phyloP scores from a whole-genome alignment of 2,888 invertebrate species.

The Dioctria linearis region DNA sequence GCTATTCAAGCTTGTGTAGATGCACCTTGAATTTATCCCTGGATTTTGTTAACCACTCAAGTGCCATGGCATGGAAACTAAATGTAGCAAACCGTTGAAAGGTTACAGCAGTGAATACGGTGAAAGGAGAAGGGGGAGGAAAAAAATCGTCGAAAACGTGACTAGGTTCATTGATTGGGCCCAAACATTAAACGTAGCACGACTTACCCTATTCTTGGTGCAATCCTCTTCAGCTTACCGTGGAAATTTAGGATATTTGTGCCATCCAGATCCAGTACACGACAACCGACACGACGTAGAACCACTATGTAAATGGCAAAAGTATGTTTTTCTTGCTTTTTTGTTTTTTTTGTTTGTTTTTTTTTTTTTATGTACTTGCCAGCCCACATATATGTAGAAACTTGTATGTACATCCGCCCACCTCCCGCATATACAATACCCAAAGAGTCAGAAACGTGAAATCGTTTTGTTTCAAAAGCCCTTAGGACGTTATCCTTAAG shows the following conservation, averaged over 20 bases:
- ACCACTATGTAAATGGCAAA: conserved; percentile 55
- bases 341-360: conserved; percentile 46
- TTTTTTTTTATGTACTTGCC: conserved; percentile 46
- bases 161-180: conserved; percentile 57
- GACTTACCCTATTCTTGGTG: conserved; percentile 28
- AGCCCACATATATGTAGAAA: neutral
- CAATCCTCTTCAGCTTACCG: conserved; percentile 28
- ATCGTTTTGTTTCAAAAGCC: conserved; percentile 47
- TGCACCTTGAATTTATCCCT: conserved; percentile 43
- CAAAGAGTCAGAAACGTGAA: conserved; percentile 18
- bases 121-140: neutral
- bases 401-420: neutral
- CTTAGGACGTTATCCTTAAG: conserved; percentile 41
- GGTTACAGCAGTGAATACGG: conserved; percentile 7
- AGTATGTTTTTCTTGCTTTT: conserved; percentile 56
- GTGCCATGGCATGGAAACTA: conserved; percentile 44
- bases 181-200: conserved; percentile 48
- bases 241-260: conserved; percentile 49
- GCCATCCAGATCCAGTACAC: conserved; percentile 18
- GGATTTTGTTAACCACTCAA: conserved; percentile 44
- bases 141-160: conserved; percentile 54
- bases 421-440: conserved; percentile 9
- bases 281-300: conserved; percentile 50
- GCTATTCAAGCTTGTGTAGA: conserved; percentile 14
- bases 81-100: conserved; percentile 46